Evolutionary conservation across 2,113 vertebrate species (phyloP), one percentile per base, ranked within the genome.

Genomic region (Lutjanus erythropterus): DNA sequence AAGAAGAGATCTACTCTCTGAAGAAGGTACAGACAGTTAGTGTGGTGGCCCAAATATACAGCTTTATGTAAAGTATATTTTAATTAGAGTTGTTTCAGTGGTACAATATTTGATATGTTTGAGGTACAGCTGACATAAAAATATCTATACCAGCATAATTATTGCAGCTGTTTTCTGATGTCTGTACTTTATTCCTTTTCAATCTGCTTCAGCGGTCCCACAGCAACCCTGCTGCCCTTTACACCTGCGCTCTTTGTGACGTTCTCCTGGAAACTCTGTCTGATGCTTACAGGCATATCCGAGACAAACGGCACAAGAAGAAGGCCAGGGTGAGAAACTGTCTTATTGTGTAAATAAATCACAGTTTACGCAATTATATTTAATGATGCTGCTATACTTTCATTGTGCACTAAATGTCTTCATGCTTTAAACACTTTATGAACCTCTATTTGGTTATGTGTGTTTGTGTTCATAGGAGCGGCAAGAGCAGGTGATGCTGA

Each of bases 261-360:
- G 78, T 95, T 87, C 90, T 96, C 76, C 93, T 99, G 85, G 96
- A 97, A 19, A 96, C 97, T 0, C 81, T 98, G 88, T 78, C 94
- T 27, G 96, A 95, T 79, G 97, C 96, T 58, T 94, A 97, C 92
- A 96, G 95, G 72, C 97, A 99, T 81, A 96, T 97, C 85, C 96
- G 96, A 94, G 97, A 99, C 81, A 97, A 96, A 84, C 96, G 96
- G 74, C 97, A 99, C 89, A 97, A 96, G 90, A 98, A 94, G 87
- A 96, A 70, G 82, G 86, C 96, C 18, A 96, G 94, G 96, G 97
- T 98, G 75, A 94, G 80, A 60, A 31, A 35, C 56, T 0, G 0
- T 56, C 18, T 5, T 56, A 4, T 49, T 27, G 35, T 42, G 1
- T 16, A 42, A 37, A 55, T 16, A 42, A 37, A 55, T 31, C 10